Evolutionary conservation across 2,113 vertebrate genomes (phyloP), one percentile per base, ranked within the genome.

Genomic region (Lepidothrix coronata): DNA sequence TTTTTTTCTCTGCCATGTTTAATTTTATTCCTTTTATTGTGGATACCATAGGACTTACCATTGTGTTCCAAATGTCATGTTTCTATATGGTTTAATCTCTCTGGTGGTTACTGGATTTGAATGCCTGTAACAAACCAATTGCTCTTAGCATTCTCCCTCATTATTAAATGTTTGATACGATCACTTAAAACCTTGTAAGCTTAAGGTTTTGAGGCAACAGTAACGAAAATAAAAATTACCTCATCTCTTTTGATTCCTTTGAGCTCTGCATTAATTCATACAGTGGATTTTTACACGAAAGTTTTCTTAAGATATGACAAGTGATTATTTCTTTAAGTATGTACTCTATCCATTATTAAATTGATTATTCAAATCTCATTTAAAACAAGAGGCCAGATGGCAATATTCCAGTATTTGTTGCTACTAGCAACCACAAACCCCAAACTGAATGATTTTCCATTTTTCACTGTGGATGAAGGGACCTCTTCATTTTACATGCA

Each of bases 391-490:
- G 97, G 94, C 97, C 97, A 98, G 97, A 98, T 98, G 98, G 98
- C 98, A 98, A 96, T 97, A 98, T 98, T 98, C 97, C 98, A 98
- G 97, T 98, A 97, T 98, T 98, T 98, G 98, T 98, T 98, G 98
- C 98, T 97, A 97, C 67, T 98, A 96, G 98, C 98, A 98, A 98
- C 98, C 95, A 97, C 92, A 97, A 97, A 93, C 89, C 95, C 96
- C 93, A 98, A 98, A 98, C 95, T 91, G 95, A 97, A 97, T 94
- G 93, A 92, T 97, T 98, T 97, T 92, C 91, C 79, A 84, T 82
- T 80, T 93, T 94, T 93, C 80, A 81, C 91, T 73, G 76, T 91
- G 85, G 93, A 82, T 94, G 70, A 97, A 95, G 75, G 91, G 82
- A 75, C 92, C 89, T 88, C 88, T 95, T 91, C 44, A 43, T 94